Percentiles rank a stretch among this genome's conserved stretches.
These are phyloP conservation scores for Acropternis orthonyx DNA, from an alignment of 2,797 vertebrate genomes.

Conservation along the genomic window DNA sequence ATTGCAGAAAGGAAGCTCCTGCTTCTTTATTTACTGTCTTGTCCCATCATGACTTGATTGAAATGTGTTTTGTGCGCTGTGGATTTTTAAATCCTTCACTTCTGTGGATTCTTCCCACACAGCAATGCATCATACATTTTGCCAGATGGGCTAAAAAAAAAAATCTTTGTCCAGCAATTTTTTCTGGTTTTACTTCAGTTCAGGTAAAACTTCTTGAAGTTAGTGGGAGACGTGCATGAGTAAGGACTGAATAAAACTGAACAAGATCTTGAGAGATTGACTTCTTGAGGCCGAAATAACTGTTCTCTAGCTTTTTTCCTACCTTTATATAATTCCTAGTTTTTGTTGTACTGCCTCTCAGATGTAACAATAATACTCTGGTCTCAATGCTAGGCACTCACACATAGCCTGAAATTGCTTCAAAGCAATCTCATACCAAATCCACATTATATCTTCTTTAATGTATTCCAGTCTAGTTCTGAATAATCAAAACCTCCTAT, in stretches of 20 bases:
- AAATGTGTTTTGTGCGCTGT: not conserved
- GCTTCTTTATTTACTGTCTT: not conserved
- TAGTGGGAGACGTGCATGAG: not conserved
- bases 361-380: not conserved
- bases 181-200: not conserved
- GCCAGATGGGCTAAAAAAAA: not conserved
- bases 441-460: not conserved
- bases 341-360: not conserved
- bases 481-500: not conserved
- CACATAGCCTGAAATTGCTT: not conserved
- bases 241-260: not conserved
- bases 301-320: not conserved
- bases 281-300: not conserved
- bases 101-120: not conserved
- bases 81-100: not conserved
- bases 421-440: not conserved
- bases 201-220: not conserved
- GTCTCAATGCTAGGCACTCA: not conserved
- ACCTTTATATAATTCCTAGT: not conserved
- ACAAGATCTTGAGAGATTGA: not conserved
- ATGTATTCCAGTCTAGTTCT: not conserved
- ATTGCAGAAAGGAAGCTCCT: not conserved
- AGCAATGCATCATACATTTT: not conserved
- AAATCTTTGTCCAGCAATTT: not conserved
- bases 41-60: not conserved